Percentiles rank a stretch among this genome's conserved stretches.
Conservation (phyloP, 53 echinoderm and acorn worm species). For the Holothuria scabra region DNA sequence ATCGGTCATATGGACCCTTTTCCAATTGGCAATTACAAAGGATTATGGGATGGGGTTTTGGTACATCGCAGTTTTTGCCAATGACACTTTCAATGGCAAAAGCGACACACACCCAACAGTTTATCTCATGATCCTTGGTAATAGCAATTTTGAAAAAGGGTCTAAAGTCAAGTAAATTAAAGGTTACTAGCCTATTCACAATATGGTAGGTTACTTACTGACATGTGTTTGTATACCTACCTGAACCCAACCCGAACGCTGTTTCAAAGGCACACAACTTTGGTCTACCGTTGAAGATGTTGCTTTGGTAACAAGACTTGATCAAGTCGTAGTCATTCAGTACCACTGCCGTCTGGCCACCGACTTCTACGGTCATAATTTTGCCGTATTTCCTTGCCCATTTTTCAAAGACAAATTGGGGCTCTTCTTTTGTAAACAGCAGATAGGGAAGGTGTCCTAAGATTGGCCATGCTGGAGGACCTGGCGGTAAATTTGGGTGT, state of each 20-base stretch:
- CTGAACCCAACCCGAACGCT: conserved; percentile 30
- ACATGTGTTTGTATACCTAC: background rate
- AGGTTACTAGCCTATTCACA: no score
- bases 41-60: no score
- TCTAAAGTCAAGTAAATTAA: no score
- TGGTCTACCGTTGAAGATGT: conserved; percentile 39
- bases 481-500: conserved; percentile 16
- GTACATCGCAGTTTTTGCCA: no score
- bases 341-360: conserved; percentile 46
- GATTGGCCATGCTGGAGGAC: conserved; percentile 43
- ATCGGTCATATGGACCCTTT: no score
- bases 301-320: conserved; percentile 11
- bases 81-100: no score
- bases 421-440: conserved; percentile 44
- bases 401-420: conserved; percentile 49
- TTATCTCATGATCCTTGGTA: no score
- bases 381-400: conserved; percentile 42
- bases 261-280: conserved; percentile 19
- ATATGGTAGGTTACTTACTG: no score
- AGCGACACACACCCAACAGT: no score
- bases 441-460: conserved; percentile 34
- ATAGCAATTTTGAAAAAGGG: no score
- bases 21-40: no score
- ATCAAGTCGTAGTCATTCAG: conserved; percentile 44
- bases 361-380: conserved; percentile 34